Evolutionary conservation across 2,888 invertebrate genomes (phyloP), one percentile per base, ranked within the genome.

Genomic region (Coremacera marginata): DNA sequence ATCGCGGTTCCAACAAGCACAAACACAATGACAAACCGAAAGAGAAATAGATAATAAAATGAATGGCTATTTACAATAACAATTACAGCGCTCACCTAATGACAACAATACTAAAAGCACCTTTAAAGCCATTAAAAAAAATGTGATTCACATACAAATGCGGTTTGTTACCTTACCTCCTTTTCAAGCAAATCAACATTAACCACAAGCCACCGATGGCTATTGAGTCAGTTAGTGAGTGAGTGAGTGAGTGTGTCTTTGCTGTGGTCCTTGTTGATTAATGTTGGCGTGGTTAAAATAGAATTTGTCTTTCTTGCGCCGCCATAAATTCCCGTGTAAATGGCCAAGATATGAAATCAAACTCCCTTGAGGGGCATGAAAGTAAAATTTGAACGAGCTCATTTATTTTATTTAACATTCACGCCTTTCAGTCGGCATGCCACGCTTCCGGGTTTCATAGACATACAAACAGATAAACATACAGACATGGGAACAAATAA

Each of bases 391-490:
- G 67, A 44, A 67, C 27, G 55, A 37, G 60, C 44, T 74, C 34
- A 62, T 62, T 77, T 52, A 72, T 62, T 72, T 44, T 62, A 60
- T 72, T 72, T 72, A 72, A 62, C 44, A 60, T 60, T 60, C 70
- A 65, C 63, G 70, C 70, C 70, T 70, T 70, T 70, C 51, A 51
- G 63, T 3, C 14, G 49, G 44, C 37, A 55, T 70, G 60, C 5
- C 16, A 70, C 19, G 14, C 37, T 71, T 44, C 71, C 60, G 71
- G 60, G n/a, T 60, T 22, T 9, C 57, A 71, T 4, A 34, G 16
- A 31, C 55, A 57, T 8, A 71, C 71, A n/a, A 1, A 55, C 57
- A 34, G 11, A 52, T 8, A 34, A 19, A 70, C 1, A 70, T 4
- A 31, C 7, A 37, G 5, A 14, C 25, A 9, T 31, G 16, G 27